These are phyloP conservation scores for Crotophaga sulcirostris DNA, from an alignment of 2,113 vertebrate species.

Conservation along the genomic window DNA sequence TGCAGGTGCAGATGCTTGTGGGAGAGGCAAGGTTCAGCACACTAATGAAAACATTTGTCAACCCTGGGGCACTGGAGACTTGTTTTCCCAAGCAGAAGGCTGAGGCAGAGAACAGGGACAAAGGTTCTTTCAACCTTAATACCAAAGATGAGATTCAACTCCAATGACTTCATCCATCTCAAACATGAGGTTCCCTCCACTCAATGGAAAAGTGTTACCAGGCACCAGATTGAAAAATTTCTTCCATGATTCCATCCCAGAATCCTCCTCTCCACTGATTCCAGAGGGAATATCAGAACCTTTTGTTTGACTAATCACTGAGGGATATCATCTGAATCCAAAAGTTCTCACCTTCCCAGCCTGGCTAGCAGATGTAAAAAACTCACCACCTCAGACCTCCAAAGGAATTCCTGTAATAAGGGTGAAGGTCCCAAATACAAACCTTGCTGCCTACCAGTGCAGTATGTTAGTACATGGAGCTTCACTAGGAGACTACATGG, in stretches of 20 bases:
- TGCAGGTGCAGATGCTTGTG: neutral
- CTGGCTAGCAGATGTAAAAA: neutral
- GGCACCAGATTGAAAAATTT: neutral
- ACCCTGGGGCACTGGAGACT: neutral
- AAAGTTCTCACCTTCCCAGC: neutral
- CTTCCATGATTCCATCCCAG: neutral
- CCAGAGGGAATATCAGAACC: neutral
- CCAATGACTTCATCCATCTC: neutral
- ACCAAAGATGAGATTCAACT: neutral
- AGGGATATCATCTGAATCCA: neutral
- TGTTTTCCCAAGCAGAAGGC: neutral
- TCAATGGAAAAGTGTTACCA: neutral
- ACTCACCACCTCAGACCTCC: neutral
- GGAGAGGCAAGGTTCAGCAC: neutral
- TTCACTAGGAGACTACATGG: neutral
- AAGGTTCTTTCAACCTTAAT: neutral
- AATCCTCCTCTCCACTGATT: neutral
- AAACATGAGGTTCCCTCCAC: accelerated
- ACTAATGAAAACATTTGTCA: neutral
- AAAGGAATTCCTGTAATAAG: neutral
- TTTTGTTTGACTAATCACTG: accelerated
- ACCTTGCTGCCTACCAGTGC: neutral
- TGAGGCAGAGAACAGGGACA: neutral
- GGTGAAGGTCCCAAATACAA: neutral
- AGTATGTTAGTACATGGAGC: neutral